Conservation (phyloP, 2,113 vertebrate genomes). For the Geococcyx californianus region DNA sequence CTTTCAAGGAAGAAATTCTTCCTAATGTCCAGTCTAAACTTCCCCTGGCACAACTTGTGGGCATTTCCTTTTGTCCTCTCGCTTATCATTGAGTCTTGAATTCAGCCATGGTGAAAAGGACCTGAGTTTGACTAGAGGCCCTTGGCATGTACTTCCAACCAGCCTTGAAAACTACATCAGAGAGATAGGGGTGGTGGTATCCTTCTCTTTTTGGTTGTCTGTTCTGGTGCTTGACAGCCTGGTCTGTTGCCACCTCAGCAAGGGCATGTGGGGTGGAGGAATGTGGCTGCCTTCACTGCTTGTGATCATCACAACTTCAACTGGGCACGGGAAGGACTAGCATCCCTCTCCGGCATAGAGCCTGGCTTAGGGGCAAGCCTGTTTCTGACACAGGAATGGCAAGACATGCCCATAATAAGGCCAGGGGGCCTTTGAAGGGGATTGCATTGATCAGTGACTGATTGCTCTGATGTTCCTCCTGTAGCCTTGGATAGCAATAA, state of each 20-base stretch:
- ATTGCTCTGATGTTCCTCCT: neutral
- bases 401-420: neutral
- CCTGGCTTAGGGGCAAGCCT: neutral
- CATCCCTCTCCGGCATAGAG: neutral
- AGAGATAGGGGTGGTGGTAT: neutral
- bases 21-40: no score
- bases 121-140: neutral
- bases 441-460: neutral
- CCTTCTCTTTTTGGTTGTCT: neutral
- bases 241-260: neutral
- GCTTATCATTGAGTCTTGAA: no score
- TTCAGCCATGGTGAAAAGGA: neutral
- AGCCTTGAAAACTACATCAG: neutral
- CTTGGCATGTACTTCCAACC: neutral
- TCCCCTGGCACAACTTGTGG: no score
- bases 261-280: neutral
- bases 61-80: no score
- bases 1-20: no score
- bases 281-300: neutral
- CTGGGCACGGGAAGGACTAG: neutral
- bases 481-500: fast-evolving
- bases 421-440: neutral
- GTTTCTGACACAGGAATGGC: neutral
- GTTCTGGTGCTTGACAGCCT: neutral
- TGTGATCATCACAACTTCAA: neutral